These are phyloP conservation scores for Meloidogyne floridensis DNA, from an alignment of 1,140 invertebrate species.

Conservation along the genomic window DNA sequence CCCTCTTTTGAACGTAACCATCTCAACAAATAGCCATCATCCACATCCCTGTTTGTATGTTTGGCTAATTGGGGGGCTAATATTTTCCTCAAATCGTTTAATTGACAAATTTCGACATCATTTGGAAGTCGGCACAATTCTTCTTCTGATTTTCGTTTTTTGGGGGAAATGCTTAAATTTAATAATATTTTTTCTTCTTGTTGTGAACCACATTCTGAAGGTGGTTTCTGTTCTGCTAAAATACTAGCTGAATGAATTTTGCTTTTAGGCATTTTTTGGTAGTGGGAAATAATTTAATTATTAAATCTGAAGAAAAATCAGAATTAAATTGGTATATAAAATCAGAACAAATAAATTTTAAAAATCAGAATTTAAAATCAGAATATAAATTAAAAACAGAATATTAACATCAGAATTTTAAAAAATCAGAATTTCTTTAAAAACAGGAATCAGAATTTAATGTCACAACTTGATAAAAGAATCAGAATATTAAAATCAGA, in stretches of 20 bases:
- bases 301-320: neutral
- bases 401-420: neutral
- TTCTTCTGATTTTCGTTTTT: neutral
- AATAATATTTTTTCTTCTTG: neutral
- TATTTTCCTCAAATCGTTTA: constrained; percentile 22
- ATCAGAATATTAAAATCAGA: too few species aligned
- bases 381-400: neutral
- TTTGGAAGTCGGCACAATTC: constrained; percentile 21
- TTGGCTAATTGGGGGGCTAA: constrained; percentile 11
- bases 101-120: constrained; percentile 14
- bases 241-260: constrained; percentile 31
- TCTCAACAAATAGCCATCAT: constrained; percentile 56
- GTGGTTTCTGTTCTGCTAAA: constrained; percentile 20
- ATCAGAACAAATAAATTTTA: neutral
- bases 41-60: constrained; percentile 28
- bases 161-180: neutral
- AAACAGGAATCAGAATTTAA: too few species aligned
- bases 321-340: neutral
- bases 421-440: too few species aligned
- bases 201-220: neutral
- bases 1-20: constrained; percentile 65
- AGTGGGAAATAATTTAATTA: too few species aligned
- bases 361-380: neutral
- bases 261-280: constrained; percentile 23
- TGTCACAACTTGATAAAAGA: too few species aligned